Evolutionary conservation across 2,888 invertebrate species (phyloP).

Genomic region (Allygus modestus): DNA sequence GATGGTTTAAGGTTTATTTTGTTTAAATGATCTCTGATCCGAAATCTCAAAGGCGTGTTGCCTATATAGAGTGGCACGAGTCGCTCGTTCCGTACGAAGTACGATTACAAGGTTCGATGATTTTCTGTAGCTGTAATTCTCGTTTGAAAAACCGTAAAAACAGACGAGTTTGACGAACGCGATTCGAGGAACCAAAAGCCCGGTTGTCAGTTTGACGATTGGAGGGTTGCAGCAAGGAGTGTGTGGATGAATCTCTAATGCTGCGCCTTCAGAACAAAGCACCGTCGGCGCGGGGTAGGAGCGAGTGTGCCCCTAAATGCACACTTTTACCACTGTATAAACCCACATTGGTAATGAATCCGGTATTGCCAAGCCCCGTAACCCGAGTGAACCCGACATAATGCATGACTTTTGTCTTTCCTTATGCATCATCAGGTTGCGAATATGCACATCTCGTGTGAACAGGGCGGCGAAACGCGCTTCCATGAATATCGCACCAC

Average conservation of each 20-base stretch:
- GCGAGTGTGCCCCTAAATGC: conserved; percentile 33
- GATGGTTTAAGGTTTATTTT: too few relatives aligned
- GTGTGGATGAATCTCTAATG: conserved; percentile 48
- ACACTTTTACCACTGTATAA: conserved; percentile 51
- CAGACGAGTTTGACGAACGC: neutral
- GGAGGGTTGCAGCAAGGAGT: neutral
- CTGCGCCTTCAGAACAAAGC: conserved; percentile 41
- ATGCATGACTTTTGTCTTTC: conserved; percentile 46
- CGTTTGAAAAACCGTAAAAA: neutral
- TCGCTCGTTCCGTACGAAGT: too few relatives aligned
- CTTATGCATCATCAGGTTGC: conserved; percentile 39
- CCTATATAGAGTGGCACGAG: too few relatives aligned
- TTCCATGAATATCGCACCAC: neutral
- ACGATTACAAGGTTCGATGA: neutral
- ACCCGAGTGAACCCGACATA: conserved; percentile 20
- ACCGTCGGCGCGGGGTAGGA: neutral
- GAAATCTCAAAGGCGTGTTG: too few relatives aligned
- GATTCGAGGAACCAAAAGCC: too few relatives aligned
- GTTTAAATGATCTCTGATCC: too few relatives aligned
- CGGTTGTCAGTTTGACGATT: neutral
- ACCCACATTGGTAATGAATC: conserved; percentile 57
- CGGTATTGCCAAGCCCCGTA: conserved; percentile 40
- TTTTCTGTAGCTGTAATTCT: neutral
- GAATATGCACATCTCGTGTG: neutral
- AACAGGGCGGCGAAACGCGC: neutral